Evolutionary conservation across 2,797 vertebrate genomes (phyloP).

Genomic region (Rhinella marina): DNA sequence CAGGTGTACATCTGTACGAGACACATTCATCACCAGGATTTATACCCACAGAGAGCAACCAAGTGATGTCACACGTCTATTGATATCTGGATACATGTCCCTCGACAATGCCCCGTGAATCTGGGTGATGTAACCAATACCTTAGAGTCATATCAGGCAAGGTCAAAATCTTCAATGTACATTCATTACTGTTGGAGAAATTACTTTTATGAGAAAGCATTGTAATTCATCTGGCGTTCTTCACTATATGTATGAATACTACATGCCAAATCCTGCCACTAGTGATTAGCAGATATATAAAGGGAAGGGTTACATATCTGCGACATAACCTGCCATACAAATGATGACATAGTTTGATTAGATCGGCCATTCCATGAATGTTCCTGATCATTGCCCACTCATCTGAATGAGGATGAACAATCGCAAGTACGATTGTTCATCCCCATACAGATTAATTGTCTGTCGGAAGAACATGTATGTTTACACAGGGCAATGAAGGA

Average conservation of each 20-base stretch:
- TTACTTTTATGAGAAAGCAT: neutral
- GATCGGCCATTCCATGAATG: too few species aligned
- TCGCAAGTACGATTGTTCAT: too few species aligned
- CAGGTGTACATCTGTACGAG: conserved; percentile 35
- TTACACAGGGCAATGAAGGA: too few species aligned
- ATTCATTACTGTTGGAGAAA: neutral
- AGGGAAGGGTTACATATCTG: neutral
- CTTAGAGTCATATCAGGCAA: conserved; percentile 21
- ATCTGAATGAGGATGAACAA: too few species aligned
- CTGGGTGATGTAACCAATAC: conserved; percentile 50
- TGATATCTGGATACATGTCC: conserved; percentile 44
- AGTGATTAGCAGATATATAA: neutral
- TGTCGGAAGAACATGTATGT: too few species aligned
- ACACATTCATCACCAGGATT: conserved; percentile 47
- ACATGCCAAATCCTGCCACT: neutral
- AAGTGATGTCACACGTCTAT: conserved; percentile 51
- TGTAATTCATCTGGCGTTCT: neutral
- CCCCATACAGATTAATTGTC: too few species aligned
- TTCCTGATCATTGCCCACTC: too few species aligned
- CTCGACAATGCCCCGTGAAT: conserved; percentile 24
- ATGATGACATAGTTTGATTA: too few species aligned
- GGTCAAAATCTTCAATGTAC: neutral
- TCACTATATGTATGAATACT: neutral
- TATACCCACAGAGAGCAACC: conserved; percentile 47
- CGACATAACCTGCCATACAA: too few species aligned